Percentiles rank a stretch among this genome's conserved stretches.
Conservation (phyloP, 2,888 invertebrate species). For the Gibbula magus region DNA sequence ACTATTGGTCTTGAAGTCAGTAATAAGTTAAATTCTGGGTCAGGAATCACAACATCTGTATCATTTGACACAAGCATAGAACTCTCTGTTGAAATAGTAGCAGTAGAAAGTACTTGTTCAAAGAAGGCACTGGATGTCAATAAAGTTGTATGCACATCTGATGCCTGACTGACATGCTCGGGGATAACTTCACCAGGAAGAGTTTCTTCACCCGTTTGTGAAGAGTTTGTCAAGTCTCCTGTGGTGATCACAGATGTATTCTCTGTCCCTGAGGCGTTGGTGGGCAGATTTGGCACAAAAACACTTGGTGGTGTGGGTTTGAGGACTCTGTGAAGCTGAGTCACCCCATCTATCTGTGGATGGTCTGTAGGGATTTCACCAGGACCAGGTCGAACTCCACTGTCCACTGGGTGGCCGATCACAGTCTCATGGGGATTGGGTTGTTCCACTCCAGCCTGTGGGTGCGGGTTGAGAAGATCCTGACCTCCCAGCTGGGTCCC, state of each 20-base stretch:
- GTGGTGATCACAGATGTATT: not conserved
- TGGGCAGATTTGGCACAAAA: not conserved
- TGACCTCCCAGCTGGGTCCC: not conserved
- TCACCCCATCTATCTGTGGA: too few species aligned
- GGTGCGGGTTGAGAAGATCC: not conserved
- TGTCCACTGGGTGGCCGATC: not conserved
- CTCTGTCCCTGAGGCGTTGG: not conserved
- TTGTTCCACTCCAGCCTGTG: not conserved
- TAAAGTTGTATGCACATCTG: too few species aligned
- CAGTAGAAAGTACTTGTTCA: too few species aligned
- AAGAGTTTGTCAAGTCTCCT: not conserved
- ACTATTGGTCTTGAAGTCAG: not conserved
- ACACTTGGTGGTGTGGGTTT: not conserved
- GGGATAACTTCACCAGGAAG: too few species aligned
- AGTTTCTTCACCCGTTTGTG: too few species aligned
- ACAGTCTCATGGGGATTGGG: not conserved
- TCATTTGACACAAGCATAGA: not conserved
- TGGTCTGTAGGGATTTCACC: too few species aligned
- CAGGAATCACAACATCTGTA: not conserved
- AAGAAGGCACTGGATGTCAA: too few species aligned
- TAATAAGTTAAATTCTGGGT: not conserved
- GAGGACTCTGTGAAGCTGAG: too few species aligned
- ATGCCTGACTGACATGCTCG: too few species aligned
- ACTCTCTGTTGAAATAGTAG: not conserved
- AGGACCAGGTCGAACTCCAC: too few species aligned